Conservation (phyloP, 2,888 invertebrate species). For the Elmis aenea region DNA sequence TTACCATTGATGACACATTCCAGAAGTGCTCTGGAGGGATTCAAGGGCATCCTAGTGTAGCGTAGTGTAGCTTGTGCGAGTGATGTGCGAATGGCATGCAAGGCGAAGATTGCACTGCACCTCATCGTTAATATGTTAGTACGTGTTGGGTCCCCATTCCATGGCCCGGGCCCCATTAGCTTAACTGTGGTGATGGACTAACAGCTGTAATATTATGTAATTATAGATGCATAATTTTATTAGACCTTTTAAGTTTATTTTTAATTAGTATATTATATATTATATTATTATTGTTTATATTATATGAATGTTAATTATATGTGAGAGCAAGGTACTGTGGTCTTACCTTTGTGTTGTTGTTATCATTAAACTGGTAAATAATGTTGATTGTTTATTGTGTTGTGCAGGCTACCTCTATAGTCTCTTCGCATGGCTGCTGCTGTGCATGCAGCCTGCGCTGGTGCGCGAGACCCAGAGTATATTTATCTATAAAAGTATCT, state of each 20-base stretch:
- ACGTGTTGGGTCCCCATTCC: constrained; percentile 17
- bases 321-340: constrained; percentile 44
- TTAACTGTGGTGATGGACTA: constrained; percentile 48
- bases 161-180: constrained; percentile 32
- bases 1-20: constrained; percentile 43
- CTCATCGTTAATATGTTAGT: constrained; percentile 24
- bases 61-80: constrained; percentile 32
- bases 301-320: constrained; percentile 34
- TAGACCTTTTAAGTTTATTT: constrained; percentile 33
- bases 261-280: constrained; percentile 33
- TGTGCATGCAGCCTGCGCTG: constrained; percentile 26
- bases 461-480: constrained; percentile 34
- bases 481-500: constrained; percentile 34
- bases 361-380: constrained; percentile 34
- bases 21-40: constrained; percentile 50
- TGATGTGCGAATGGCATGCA: constrained; percentile 12
- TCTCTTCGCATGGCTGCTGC: constrained; percentile 31
- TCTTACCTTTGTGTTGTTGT: constrained; percentile 37
- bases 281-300: constrained; percentile 34
- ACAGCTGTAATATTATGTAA: constrained; percentile 44
- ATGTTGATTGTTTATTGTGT: constrained; percentile 34
- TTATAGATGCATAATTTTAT: constrained; percentile 32
- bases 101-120: constrained; percentile 24
- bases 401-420: constrained; percentile 40
- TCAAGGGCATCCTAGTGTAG: constrained; percentile 47